Percentiles rank a stretch among this genome's conserved stretches.
Evolutionary conservation across 2,797 vertebrate species (phyloP).

Genomic region (Enteromius mattozi): DNA sequence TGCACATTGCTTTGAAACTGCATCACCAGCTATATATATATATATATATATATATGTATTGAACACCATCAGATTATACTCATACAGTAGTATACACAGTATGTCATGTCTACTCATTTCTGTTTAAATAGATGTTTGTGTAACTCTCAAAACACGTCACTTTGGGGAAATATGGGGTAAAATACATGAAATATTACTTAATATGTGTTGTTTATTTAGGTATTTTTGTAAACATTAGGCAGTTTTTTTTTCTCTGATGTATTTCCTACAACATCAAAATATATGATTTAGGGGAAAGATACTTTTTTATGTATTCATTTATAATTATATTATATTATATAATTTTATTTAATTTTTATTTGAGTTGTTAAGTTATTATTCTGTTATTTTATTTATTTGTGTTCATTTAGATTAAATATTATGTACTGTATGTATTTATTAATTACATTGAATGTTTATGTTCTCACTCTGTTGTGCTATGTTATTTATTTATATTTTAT

Average conservation of each 20-base stretch:
- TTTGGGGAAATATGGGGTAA: neutral
- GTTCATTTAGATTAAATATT: neutral
- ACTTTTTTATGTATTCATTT: neutral
- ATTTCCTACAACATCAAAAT: neutral
- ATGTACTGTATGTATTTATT: neutral
- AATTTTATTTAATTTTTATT: neutral
- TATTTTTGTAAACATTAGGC: neutral
- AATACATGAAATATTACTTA: neutral
- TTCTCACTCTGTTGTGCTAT: neutral
- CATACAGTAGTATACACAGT: neutral
- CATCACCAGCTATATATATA: neutral
- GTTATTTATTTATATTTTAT: neutral
- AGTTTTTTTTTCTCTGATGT: neutral
- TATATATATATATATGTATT: neutral
- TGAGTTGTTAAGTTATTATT: neutral
- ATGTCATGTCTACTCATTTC: neutral
- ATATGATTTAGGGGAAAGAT: neutral
- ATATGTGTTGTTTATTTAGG: neutral
- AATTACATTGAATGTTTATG: neutral
- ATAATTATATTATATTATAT: neutral
- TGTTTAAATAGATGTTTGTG: neutral
- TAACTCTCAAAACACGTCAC: neutral
- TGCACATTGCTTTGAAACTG: no score
- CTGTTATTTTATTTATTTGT: neutral
- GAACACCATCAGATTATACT: neutral